phyloP scores from a whole-genome alignment of 2,888 invertebrate species.

The Dichetophora obliterata region DNA sequence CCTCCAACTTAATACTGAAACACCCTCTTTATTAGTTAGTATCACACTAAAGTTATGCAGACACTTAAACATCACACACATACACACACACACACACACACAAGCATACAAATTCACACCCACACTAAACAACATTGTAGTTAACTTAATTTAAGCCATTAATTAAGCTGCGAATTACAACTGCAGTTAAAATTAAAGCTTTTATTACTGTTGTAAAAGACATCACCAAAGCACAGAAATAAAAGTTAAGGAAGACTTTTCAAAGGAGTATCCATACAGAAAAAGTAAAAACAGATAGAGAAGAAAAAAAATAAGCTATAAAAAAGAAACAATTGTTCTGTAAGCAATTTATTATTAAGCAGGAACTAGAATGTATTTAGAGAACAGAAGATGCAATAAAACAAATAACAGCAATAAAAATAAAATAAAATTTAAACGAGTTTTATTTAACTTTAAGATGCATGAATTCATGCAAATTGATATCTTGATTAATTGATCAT shows the following conservation, averaged over 20 bases:
- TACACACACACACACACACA: not conserved
- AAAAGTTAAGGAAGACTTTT: not conserved
- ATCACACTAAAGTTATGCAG: not conserved
- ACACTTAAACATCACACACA: not conserved
- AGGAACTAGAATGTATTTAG: too few relatives aligned
- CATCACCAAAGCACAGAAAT: conserved; percentile 6
- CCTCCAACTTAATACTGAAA: not conserved
- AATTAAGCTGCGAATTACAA: conserved; percentile 35
- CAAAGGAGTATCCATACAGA: too few relatives aligned
- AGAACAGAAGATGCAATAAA: too few relatives aligned
- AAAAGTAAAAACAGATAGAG: not conserved
- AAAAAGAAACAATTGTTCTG: not conserved
- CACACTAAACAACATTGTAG: conserved; percentile 14
- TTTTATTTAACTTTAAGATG: too few relatives aligned
- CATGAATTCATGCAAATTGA: too few relatives aligned
- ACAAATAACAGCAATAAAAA: too few relatives aligned
- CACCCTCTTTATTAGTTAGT: too few relatives aligned
- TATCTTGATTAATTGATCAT: too few relatives aligned
- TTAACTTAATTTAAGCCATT: conserved; percentile 35
- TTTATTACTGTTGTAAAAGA: conserved; percentile 33
- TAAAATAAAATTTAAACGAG: too few relatives aligned
- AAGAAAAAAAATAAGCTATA: not conserved
- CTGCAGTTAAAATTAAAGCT: conserved; percentile 28
- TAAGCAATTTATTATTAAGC: not conserved
- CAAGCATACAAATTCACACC: not conserved